These are phyloP conservation scores for Corvus cornix DNA, from an alignment of 2,113 vertebrate genomes.

Conservation along the genomic window DNA sequence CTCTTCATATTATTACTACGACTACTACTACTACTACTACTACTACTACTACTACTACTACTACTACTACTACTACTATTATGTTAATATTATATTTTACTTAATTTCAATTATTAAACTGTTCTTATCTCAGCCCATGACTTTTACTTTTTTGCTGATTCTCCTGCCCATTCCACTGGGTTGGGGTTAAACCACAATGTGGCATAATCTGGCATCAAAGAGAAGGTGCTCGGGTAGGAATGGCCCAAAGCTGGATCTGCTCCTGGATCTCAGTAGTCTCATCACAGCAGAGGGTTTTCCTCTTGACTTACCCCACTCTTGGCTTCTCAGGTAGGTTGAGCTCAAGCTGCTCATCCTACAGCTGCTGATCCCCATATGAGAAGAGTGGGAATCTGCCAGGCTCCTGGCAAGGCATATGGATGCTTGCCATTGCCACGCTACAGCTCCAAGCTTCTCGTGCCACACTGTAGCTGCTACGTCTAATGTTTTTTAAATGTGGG, in stretches of 20 bases:
- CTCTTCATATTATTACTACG: not conserved
- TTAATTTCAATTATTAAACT: not conserved
- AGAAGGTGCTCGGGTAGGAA: not conserved
- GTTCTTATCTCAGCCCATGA: not conserved
- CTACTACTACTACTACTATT: not conserved
- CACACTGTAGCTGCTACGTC: not conserved
- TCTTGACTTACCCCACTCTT: not conserved
- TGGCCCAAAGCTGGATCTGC: not conserved
- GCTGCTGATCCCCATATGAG: not conserved
- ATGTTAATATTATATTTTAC: not conserved
- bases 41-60: not conserved
- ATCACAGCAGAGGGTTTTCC: not conserved
- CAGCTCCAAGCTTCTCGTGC: not conserved
- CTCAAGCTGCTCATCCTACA: not conserved
- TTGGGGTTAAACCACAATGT: not conserved
- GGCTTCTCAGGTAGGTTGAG: not conserved
- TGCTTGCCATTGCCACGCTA: not conserved
- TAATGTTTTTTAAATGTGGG: not conserved
- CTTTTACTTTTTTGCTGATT: not conserved
- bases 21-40: not conserved
- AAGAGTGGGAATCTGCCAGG: not conserved
- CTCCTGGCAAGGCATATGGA: accelerated
- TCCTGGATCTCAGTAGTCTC: not conserved
- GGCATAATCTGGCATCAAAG: too few relatives aligned
- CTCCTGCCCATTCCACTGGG: not conserved